These are phyloP conservation scores for Cynopterus brachyotis DNA, from an alignment of 2,113 vertebrate genomes.

Conservation along the genomic window DNA sequence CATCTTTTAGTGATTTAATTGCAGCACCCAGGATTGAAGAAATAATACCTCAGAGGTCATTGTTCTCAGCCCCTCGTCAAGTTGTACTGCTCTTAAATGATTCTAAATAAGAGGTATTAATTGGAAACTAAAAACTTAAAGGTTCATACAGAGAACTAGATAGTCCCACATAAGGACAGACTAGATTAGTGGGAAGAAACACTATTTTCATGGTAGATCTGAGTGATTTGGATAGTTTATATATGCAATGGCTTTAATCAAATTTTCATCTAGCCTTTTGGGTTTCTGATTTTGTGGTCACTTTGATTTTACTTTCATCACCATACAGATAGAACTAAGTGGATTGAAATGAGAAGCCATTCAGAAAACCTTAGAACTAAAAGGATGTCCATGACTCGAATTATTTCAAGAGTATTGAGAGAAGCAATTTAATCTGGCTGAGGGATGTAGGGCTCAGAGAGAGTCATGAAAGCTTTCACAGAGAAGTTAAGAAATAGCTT, in stretches of 20 bases:
- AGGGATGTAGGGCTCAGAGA: not conserved
- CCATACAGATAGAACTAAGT: not conserved
- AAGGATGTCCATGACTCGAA: not conserved
- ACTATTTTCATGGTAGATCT: not conserved
- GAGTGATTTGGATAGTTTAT: not conserved
- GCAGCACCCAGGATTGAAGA: not conserved
- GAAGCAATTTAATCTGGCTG: not conserved
- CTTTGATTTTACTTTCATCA: not conserved
- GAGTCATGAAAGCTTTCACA: not conserved
- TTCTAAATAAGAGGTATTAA: not conserved
- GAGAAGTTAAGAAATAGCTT: not conserved
- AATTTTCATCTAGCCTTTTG: not conserved
- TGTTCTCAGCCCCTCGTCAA: not conserved
- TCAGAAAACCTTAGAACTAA: not conserved
- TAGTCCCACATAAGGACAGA: not conserved
- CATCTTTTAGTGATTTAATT: not conserved
- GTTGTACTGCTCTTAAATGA: not conserved
- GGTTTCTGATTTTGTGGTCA: slow-evolving; percentile 18
- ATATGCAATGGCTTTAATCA: not conserved
- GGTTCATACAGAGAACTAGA: not conserved
- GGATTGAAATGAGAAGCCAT: not conserved
- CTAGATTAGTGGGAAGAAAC: not conserved
- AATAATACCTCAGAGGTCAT: not conserved
- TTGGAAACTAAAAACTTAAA: not conserved
- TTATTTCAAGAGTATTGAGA: not conserved